These are phyloP conservation scores for Tenodera sinensis DNA, from an alignment of 2,888 invertebrate genomes.

Conservation along the genomic window DNA sequence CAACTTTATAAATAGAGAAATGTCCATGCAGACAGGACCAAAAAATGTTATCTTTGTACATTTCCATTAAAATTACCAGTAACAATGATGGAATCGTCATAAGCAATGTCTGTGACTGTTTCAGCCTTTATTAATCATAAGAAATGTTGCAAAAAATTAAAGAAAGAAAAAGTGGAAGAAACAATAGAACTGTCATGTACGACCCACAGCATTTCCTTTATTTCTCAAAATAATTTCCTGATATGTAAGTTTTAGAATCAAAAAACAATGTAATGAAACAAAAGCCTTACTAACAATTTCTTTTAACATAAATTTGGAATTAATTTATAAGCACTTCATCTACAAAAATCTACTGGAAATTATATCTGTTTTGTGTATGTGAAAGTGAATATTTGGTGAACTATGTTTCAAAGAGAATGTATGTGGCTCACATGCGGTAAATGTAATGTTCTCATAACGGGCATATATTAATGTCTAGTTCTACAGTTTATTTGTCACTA, in stretches of 20 bases:
- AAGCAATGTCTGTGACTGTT: background rate
- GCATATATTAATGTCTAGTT: background rate
- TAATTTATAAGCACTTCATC: background rate
- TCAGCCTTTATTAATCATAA: background rate
- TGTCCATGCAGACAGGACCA: background rate
- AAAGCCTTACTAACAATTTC: background rate
- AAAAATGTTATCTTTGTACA: background rate
- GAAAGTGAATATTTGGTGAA: background rate
- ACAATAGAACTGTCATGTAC: background rate
- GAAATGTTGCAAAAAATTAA: background rate
- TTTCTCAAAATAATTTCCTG: background rate
- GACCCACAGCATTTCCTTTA: background rate
- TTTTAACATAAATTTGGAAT: background rate
- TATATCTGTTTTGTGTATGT: background rate
- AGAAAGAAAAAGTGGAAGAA: background rate
- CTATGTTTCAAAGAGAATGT: background rate
- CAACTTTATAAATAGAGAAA: background rate
- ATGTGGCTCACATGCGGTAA: background rate
- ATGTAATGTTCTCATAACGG: background rate
- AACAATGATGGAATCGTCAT: background rate
- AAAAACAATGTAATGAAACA: background rate
- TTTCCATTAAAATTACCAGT: background rate
- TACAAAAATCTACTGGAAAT: background rate
- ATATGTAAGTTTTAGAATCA: background rate
- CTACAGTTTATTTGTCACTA: background rate